phyloP scores from a whole-genome alignment of 2,888 invertebrate genomes.

The Pollenia angustigena region DNA sequence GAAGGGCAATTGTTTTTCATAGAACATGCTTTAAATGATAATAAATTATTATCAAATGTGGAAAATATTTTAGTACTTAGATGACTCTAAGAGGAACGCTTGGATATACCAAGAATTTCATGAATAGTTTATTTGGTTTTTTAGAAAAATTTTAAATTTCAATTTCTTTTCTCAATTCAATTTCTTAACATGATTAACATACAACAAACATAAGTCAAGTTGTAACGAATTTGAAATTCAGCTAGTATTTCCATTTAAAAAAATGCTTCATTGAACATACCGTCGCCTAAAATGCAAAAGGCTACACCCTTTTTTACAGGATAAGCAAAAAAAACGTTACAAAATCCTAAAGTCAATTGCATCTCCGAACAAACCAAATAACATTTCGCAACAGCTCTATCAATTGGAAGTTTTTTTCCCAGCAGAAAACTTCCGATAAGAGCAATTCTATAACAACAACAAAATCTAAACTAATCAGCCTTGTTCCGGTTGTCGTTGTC shows the following conservation, averaged over 20 bases:
- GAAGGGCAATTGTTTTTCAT: slow-evolving; percentile 49
- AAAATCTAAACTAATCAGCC: too few species aligned
- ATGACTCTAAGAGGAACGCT: not conserved
- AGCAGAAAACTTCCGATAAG: too few species aligned
- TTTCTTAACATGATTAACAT: slow-evolving; percentile 46
- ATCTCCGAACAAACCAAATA: too few species aligned
- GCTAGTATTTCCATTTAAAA: slow-evolving; percentile 33
- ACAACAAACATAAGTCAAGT: slow-evolving; percentile 55
- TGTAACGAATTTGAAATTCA: slow-evolving; percentile 43
- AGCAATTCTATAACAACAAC: too few species aligned
- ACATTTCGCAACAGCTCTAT: too few species aligned
- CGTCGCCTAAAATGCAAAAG: too few species aligned
- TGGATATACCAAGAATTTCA: slow-evolving; percentile 6
- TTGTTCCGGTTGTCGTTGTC: too few species aligned
- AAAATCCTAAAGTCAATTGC: too few species aligned
- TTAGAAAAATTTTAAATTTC: slow-evolving; percentile 19
- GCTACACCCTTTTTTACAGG: too few species aligned
- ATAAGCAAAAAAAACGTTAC: too few species aligned
- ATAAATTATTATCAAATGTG: slow-evolving; percentile 70
- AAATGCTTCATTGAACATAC: slow-evolving; percentile 50
- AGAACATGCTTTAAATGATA: slow-evolving; percentile 48
- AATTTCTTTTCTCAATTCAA: not conserved
- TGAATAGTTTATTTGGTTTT: slow-evolving; percentile 45
- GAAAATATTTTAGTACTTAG: not conserved
- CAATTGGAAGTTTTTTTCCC: too few species aligned